These are phyloP conservation scores for Melanotus villosus DNA, from an alignment of 2,888 invertebrate species.

Conservation along the genomic window DNA sequence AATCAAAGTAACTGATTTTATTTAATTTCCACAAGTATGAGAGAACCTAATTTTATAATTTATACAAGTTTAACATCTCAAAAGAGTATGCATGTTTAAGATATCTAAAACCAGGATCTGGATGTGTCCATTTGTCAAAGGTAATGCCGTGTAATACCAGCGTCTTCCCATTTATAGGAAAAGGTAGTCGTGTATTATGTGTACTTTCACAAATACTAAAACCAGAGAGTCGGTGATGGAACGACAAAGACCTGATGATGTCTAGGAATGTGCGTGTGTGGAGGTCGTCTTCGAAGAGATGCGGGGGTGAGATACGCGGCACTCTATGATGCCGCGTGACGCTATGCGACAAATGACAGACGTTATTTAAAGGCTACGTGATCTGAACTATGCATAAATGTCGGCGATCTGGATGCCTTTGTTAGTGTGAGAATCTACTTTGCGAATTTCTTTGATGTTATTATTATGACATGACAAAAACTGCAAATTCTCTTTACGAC, in stretches of 20 bases:
- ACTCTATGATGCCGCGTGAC: slow-evolving; percentile 64
- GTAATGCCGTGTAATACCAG: slow-evolving; percentile 7
- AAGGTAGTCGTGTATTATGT: neutral
- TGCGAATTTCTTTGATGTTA: slow-evolving; percentile 51
- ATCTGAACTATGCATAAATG: slow-evolving; percentile 65
- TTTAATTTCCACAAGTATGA: no score
- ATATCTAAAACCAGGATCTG: no score
- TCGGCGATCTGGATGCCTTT: slow-evolving; percentile 59
- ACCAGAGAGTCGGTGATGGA: slow-evolving; percentile 40
- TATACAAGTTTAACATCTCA: no score
- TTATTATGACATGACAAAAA: slow-evolving; percentile 39
- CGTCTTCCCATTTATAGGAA: slow-evolving; percentile 8
- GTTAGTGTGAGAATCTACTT: slow-evolving; percentile 62
- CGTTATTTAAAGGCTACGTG: slow-evolving; percentile 64
- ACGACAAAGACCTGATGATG: slow-evolving; percentile 53
- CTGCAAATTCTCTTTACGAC: neutral
- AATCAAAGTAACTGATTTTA: no score
- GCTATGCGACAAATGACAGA: slow-evolving; percentile 67
- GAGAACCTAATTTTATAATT: no score
- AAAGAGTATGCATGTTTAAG: no score
- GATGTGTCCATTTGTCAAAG: slow-evolving; percentile 1
- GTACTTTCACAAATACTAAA: slow-evolving; percentile 10
- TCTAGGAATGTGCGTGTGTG: slow-evolving; percentile 58
- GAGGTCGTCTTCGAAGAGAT: slow-evolving; percentile 58
- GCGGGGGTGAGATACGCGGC: slow-evolving; percentile 66